Evolutionary conservation across 1,140 invertebrate species (phyloP), one percentile per base, ranked within the genome.

Genomic region (Atta cephalotes): DNA sequence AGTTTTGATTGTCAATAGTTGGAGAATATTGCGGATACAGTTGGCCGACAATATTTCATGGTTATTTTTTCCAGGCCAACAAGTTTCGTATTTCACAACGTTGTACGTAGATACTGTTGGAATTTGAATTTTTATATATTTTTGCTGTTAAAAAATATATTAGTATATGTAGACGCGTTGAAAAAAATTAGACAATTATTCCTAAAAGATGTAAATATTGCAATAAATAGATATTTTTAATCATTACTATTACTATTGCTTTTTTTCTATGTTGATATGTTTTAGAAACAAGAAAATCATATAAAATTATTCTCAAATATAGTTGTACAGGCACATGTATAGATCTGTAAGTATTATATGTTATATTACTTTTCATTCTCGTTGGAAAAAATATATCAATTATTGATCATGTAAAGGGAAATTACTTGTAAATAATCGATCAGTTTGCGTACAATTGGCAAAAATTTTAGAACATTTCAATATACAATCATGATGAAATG

Each of bases 31-130:
- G 51, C 66, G 35, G 53, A 14, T 71, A 81, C 51, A 71, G 51
- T 82, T 82, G 66, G 51, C 66, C 79, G 53, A 72, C 66, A 72
- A 58, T 82, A 71, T 49, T 45, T 28, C 53, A 21, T 82, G 25
- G 51, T 39, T 71, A 72, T 74, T 82, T 82, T 81, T 81, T 74
- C 25, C 49, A 35, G 21, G 49, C 51, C 53, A 71, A 45, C 51
- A 53, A 82, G 68, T 62, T 84, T 84, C 39, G n/a, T 63, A 51
- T 84, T 84, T 84, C 70, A 84, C 39, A 25, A 76, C n/a, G 56
- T 74, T 84, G 70, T 35, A 58, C 49, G 56, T 45, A 60, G 21
- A 60, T 62, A 71, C 49, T 80, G 45, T 28, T 25, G 49, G 56
- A 84, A 82, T 74, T 74, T 74, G n/a, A 25, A 14, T 35, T 74